These are phyloP conservation scores for Hylomyscus alleni DNA, from an alignment of 2,797 vertebrate genomes.

Conservation along the genomic window DNA sequence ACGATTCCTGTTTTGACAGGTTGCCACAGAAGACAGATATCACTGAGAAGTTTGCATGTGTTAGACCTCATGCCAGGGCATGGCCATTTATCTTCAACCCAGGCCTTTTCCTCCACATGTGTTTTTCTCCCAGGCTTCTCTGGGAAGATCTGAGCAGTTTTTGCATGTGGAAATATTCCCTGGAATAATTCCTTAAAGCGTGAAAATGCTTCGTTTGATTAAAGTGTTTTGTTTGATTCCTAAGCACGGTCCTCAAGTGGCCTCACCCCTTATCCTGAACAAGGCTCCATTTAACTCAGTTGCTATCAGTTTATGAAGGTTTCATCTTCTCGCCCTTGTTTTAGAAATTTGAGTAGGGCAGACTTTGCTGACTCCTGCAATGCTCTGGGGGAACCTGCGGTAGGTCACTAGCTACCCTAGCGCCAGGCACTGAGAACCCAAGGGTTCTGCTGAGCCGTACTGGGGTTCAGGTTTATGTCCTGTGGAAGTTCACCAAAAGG, in stretches of 20 bases:
- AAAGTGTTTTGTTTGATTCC: not conserved
- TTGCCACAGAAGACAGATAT: slow-evolving; percentile 15
- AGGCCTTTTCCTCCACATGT: not conserved
- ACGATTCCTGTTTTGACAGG: not conserved
- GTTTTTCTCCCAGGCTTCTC: slow-evolving; percentile 4
- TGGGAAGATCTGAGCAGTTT: not conserved
- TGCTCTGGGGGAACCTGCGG: not conserved
- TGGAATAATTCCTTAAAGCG: not conserved
- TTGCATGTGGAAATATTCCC: not conserved
- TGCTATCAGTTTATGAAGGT: not conserved
- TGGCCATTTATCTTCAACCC: not conserved
- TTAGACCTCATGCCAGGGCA: not conserved
- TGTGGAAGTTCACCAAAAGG: not conserved
- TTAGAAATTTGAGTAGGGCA: not conserved
- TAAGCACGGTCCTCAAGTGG: not conserved
- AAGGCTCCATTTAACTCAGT: not conserved
- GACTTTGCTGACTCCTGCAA: not conserved
- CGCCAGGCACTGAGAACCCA: not conserved
- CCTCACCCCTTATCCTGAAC: not conserved
- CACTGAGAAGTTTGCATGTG: not conserved
- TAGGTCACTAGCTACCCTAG: not conserved
- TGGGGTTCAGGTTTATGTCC: not conserved
- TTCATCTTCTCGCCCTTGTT: not conserved
- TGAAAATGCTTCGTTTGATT: not conserved
- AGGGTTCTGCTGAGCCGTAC: not conserved